These are phyloP conservation scores for Sinodicranocentrus sp. DNA, from an alignment of 2,888 invertebrate genomes.

Conservation along the genomic window DNA sequence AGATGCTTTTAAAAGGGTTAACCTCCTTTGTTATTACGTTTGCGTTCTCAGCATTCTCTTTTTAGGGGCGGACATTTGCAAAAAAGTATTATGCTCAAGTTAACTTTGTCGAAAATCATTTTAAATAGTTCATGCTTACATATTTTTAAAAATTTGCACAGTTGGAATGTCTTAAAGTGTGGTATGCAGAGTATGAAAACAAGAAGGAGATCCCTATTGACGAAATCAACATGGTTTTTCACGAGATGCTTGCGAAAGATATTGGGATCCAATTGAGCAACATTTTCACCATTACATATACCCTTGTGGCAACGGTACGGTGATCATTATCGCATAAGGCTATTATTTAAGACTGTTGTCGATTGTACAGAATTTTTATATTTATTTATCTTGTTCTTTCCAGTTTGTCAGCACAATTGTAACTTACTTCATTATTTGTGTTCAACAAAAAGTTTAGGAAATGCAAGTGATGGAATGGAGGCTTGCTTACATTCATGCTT, in stretches of 20 bases:
- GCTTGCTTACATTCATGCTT: too few species aligned
- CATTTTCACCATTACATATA: slow-evolving; percentile 35
- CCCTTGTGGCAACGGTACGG: slow-evolving; percentile 30
- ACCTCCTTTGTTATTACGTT: slow-evolving; percentile 20
- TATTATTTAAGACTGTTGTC: background rate
- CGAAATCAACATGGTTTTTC: slow-evolving; percentile 13
- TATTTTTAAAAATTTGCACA: background rate
- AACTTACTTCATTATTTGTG: slow-evolving; percentile 36
- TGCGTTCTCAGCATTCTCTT: slow-evolving; percentile 16
- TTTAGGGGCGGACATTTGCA: slow-evolving; percentile 36
- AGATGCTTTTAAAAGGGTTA: slow-evolving; percentile 13
- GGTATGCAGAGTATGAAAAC: background rate
- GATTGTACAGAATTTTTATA: background rate
- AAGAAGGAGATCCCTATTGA: background rate
- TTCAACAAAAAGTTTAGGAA: slow-evolving; percentile 3
- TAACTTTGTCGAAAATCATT: background rate
- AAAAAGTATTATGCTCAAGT: background rate
- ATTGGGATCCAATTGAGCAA: slow-evolving; percentile 39
- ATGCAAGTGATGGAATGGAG: background rate
- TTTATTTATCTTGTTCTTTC: background rate
- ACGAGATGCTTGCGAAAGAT: slow-evolving; percentile 49
- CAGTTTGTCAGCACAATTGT: slow-evolving; percentile 45
- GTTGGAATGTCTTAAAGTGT: slow-evolving; percentile 21
- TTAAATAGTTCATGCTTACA: background rate
- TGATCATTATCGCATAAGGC: background rate